Base-by-base conservation (phyloP, 2,113 vertebrate genomes). In the Dromas ardeola region DNA sequence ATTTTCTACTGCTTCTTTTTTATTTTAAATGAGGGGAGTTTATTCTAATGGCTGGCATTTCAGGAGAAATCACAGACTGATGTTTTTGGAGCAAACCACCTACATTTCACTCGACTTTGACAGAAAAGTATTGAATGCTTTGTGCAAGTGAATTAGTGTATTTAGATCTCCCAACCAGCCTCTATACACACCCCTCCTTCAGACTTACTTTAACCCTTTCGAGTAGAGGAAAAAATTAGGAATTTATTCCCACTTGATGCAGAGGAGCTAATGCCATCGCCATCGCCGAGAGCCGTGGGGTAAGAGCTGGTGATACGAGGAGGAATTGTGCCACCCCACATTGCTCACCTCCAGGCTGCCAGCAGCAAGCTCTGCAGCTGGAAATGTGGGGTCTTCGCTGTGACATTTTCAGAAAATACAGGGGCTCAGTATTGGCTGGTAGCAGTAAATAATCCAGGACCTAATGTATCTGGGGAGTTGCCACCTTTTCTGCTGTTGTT, bases 231-330 rank as follows among this genome's bases (percentile, higher is more conserved):
- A 52, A 34, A 36, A 66, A 43, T 0, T 8, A 8, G 16, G 22
- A 15, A 38, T 38, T 83, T 49, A 47, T 63, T 74, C 38, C 43
- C 49, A 11, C 32, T 50, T 13, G 59, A 22, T 2, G 10, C 26
- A 26, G 55, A 53, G 30, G 43, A 63, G 43, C 30, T n/a, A 27
- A 45, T 25, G 61, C 32, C 50, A 8, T 17, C 34, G 22, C 66
- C 42, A 12, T 5, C 53, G 8, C 12, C 36, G 6, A 79, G 40
- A 52, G 69, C 67, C 2, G 3, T 7, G n/a, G 55, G 80, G 36
- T 27, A 23, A 47, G 15, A 27, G 30, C 16, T 0, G 2, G 6
- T n/a, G 32, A 38, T 16, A 5, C 1, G 1, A 36, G 71, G 58
- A 66, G 71, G 71, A 85, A 58, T 3, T 1, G 3, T 4, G 1